phyloP scores from a whole-genome alignment of 2,888 invertebrate species.

The Caenorhabditis drosophilae region DNA sequence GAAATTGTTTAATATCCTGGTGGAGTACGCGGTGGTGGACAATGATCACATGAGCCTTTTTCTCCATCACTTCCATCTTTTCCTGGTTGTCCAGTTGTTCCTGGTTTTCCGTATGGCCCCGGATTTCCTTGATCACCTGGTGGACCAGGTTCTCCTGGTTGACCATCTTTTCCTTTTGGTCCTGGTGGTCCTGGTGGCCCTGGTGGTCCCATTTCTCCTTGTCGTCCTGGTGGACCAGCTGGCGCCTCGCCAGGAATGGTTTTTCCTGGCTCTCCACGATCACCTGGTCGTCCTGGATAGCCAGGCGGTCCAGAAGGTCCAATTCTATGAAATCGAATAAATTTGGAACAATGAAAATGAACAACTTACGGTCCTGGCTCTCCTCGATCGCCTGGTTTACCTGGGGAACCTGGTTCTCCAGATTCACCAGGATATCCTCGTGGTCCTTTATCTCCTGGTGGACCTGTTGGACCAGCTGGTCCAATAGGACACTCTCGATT shows the following conservation, averaged over 20 bases:
- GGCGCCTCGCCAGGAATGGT: constrained; percentile 45
- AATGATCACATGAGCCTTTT: constrained; percentile 62
- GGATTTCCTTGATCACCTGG: constrained; percentile 66
- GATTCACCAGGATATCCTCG: constrained; percentile 65
- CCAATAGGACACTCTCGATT: constrained; percentile 63
- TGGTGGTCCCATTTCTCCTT: constrained; percentile 61
- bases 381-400: constrained; percentile 59
- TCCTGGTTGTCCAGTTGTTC: constrained; percentile 55
- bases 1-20: constrained; percentile 58
- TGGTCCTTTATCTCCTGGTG: constrained; percentile 65
- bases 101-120: constrained; percentile 62
- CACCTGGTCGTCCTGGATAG: constrained; percentile 63
- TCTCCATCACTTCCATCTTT: constrained; percentile 53
- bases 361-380: constrained; percentile 47
- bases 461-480: constrained; percentile 60
- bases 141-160: constrained; percentile 58
- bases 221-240: constrained; percentile 60
- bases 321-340: constrained; percentile 9
- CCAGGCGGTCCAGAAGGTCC: constrained; percentile 59
- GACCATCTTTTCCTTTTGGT: constrained; percentile 57
- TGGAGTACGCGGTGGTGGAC: constrained; percentile 63
- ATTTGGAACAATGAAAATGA: too few relatives aligned
- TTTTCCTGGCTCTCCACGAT: constrained; percentile 52
- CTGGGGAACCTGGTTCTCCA: constrained; percentile 61
- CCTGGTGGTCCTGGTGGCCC: constrained; percentile 63